Evolutionary conservation across 2,888 invertebrate genomes (phyloP).

Genomic region (Neoaliturus tenellus): DNA sequence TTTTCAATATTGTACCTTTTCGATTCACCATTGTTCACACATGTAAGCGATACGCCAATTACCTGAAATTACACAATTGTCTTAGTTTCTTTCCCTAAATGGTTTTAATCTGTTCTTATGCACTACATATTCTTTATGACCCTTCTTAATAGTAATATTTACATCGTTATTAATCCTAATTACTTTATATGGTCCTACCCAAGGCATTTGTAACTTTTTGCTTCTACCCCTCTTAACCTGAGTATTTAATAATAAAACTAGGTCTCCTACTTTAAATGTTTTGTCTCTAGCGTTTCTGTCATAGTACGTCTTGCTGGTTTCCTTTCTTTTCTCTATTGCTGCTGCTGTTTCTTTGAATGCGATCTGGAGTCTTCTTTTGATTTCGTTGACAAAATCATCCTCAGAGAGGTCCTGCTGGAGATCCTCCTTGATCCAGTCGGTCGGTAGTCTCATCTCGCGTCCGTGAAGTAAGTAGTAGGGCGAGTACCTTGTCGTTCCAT

Average conservation of each 20-base stretch:
- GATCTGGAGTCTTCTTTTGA: constrained; percentile 8
- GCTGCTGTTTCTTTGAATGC: neutral
- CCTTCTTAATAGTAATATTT: constrained; percentile 14
- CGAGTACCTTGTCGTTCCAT: constrained; percentile 65
- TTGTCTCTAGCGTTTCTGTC: constrained; percentile 25
- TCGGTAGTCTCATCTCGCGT: constrained; percentile 52
- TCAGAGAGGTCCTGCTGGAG: constrained; percentile 4
- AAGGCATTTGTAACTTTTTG: constrained; percentile 9
- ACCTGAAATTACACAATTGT: constrained; percentile 1
- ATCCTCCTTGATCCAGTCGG: constrained; percentile 7
- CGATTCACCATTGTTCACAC: neutral
- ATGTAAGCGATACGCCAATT: neutral
- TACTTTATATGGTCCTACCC: constrained; percentile 16
- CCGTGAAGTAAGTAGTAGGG: constrained; percentile 60
- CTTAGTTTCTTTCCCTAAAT: constrained; percentile 13
- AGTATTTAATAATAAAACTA: neutral
- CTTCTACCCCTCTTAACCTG: neutral
- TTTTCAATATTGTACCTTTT: neutral
- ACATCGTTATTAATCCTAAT: constrained; percentile 4
- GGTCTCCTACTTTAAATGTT: neutral
- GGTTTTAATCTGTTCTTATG: constrained; percentile 28
- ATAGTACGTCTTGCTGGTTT: neutral
- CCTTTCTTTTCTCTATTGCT: neutral
- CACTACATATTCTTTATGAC: neutral
- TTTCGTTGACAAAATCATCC: constrained; percentile 19